Evolutionary conservation across 2,113 vertebrate genomes (phyloP), one percentile per base, ranked within the genome.

Genomic region (Pseudorasbora parva): DNA sequence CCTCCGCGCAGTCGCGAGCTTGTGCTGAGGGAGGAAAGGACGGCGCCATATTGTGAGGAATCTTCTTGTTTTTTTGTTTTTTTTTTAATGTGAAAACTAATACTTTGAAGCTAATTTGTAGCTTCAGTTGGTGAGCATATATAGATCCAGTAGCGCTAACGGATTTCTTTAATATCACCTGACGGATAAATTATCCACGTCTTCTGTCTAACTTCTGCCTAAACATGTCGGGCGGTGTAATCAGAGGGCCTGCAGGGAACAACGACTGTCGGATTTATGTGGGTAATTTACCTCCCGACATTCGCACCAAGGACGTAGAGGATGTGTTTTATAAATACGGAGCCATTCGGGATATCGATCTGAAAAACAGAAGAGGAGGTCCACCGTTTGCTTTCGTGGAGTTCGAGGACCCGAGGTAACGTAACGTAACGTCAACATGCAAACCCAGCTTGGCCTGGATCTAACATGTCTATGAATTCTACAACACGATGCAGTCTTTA

Each of bases 231-330:
- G 95, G 95, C 17, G 95, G 97, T 91, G 93, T 98, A 85, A 94
- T 98, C 57, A 95, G 97, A 86, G 97, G 97, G 90, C 97, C 97
- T 19, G 95, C 97, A 17, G 97, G 97, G 64, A 98, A 96, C 88
- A 99, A 99, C 93, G 97, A 99, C 88, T 99, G 97, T 92, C 96
- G 94, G 66, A 94, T 95, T 30, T 97, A 97, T 75, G 96, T 97
- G 83, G 96, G 96, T 0, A 97, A 97, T 87, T 94, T 97, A 57
- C 96, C 96, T 4, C 95, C 94, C 0, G 96, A 97, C 79, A 96
- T 97, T 82, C 95, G 96, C 71, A 95, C 96, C 68, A 96, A 96
- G 82, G 96, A 97, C 86, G 90, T 97, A 5, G 96, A 97, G 87
- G 96, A 97, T 72, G 88, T 97, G 4, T 97, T 97, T 82, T 96